Conservation (phyloP, 2,113 vertebrate species). For the Conger conger region DNA sequence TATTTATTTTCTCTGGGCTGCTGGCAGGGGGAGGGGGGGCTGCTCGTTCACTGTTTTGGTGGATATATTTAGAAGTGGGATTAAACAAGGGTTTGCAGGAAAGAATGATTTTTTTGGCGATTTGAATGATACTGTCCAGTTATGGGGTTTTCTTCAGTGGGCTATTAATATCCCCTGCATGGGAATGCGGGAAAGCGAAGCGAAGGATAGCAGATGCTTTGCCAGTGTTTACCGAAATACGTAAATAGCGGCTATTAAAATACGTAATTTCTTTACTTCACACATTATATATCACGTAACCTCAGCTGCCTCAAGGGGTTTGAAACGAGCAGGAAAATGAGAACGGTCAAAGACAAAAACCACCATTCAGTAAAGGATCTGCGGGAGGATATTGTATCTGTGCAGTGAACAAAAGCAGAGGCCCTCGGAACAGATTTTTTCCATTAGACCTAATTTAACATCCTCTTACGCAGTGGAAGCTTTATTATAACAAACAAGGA, state of each 20-base stretch:
- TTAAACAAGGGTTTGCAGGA: conserved; percentile 44
- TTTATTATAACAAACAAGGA: not conserved
- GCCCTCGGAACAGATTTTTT: not conserved
- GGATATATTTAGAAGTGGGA: conserved; percentile 40
- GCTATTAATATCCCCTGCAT: conserved; percentile 60
- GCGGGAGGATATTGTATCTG: not conserved
- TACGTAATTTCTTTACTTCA: not conserved
- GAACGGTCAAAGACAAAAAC: not conserved
- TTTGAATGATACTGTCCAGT: conserved; percentile 47
- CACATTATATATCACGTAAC: not conserved
- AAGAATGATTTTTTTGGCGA: conserved; percentile 42
- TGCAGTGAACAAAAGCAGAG: not conserved
- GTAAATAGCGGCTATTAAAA: conserved; percentile 54
- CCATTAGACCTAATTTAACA: not conserved
- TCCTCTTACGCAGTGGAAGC: not conserved
- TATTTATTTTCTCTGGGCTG: conserved; percentile 19
- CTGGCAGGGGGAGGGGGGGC: too few species aligned
- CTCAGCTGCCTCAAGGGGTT: not conserved
- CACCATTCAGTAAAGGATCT: not conserved
- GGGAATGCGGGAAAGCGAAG: conserved; percentile 59
- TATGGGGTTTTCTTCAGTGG: conserved; percentile 58
- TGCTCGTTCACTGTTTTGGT: conserved; percentile 27
- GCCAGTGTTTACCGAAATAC: conserved; percentile 65
- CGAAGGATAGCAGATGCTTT: conserved; percentile 58
- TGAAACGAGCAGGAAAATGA: not conserved